phyloP scores from a whole-genome alignment of 2,888 invertebrate genomes.

The Diaperis boleti region DNA sequence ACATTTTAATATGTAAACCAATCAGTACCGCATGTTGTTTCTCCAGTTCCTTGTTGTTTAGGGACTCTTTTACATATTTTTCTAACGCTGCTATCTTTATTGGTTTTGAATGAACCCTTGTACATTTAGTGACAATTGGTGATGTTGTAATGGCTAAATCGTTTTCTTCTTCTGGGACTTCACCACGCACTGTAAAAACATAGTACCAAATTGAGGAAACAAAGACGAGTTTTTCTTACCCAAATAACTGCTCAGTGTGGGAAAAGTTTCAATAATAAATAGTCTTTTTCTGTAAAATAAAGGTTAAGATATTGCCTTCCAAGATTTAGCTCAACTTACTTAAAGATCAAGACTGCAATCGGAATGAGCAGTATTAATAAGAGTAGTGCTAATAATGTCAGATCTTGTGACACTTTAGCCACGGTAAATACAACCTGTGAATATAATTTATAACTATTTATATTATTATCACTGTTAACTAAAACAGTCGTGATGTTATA shows the following conservation, averaged over 20 bases:
- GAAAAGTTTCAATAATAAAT: neutral
- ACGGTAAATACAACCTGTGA: neutral
- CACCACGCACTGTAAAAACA: neutral
- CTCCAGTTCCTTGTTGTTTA: slow-evolving; percentile 53
- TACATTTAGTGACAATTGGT: neutral
- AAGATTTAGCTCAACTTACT: slow-evolving; percentile 2
- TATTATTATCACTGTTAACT: neutral
- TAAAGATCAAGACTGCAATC: neutral
- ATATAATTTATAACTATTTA: slow-evolving; percentile 14
- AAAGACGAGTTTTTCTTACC: neutral
- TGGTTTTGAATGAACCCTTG: slow-evolving; percentile 37
- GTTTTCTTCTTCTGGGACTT: neutral
- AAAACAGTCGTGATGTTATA: neutral
- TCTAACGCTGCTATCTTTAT: slow-evolving; percentile 62
- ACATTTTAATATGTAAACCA: neutral
- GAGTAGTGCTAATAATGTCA: slow-evolving; percentile 2
- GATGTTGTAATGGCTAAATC: neutral
- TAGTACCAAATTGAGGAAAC: neutral
- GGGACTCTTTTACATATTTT: slow-evolving; percentile 61
- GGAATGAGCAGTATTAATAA: slow-evolving; percentile 10
- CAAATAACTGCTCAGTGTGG: neutral
- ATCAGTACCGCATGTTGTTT: slow-evolving; percentile 48
- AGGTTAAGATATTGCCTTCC: neutral
- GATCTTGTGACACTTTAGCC: neutral
- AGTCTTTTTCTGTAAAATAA: slow-evolving; percentile 22